Evolutionary conservation across 2,888 invertebrate species (phyloP).

Genomic region (Caenorhabditis sp.): DNA sequence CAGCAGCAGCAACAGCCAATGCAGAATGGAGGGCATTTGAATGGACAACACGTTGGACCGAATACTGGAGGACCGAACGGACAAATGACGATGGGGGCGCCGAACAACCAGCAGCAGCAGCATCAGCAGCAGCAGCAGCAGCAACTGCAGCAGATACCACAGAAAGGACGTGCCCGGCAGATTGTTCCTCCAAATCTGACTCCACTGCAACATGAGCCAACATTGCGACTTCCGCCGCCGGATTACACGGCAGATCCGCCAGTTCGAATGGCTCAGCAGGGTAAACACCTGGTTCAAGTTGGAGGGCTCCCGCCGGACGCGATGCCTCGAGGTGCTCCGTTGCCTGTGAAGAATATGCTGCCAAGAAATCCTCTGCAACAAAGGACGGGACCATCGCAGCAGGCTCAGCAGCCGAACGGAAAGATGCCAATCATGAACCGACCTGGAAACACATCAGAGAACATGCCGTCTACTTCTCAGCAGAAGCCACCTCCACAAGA

Average conservation of each 20-base stretch:
- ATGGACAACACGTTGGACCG: neutral
- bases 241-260: neutral
- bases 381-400: neutral
- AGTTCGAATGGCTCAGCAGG: conserved; percentile 15
- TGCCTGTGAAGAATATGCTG: neutral
- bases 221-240: neutral
- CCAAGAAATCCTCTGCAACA: neutral
- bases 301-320: conserved; percentile 13
- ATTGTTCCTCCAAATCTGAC: neutral
- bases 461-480: neutral
- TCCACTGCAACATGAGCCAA: too few relatives aligned
- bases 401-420: neutral
- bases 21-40: neutral
- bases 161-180: neutral
- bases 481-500: neutral
- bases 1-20: neutral
- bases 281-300: conserved; percentile 18
- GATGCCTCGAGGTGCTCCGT: neutral
- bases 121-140: neutral
- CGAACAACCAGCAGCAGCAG: neutral
- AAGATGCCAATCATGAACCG: neutral
- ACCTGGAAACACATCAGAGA: too few relatives aligned
- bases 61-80: neutral
- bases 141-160: neutral
- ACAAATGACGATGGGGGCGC: neutral